Evolutionary conservation across 2,888 invertebrate genomes (phyloP).

Genomic region (Nemapogon koenigi): DNA sequence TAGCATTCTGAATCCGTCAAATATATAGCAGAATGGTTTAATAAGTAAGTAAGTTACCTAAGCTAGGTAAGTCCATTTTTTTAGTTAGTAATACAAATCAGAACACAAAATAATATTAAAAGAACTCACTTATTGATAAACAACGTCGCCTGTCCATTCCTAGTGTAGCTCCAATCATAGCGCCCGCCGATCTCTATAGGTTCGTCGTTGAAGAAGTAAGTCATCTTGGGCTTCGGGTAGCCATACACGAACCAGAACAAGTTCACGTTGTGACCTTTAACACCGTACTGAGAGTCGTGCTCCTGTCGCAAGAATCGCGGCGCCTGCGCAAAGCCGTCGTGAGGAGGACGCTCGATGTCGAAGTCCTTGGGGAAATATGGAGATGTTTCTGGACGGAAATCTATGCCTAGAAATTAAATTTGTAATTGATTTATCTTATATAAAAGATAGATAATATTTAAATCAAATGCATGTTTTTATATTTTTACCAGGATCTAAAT

Average conservation of each 20-base stretch:
- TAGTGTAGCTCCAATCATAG: slow-evolving; percentile 86
- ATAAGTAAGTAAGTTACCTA: not conserved
- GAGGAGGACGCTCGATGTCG: slow-evolving; percentile 86
- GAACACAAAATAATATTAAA: not conserved
- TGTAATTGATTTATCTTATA: too few species aligned
- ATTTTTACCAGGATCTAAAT: slow-evolving; percentile 65
- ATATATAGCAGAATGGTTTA: too few species aligned
- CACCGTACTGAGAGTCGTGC: slow-evolving; percentile 87
- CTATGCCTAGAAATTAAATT: slow-evolving; percentile 58
- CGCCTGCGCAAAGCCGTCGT: slow-evolving; percentile 83
- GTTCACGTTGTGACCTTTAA: slow-evolving; percentile 88
- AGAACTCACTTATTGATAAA: slow-evolving; percentile 80
- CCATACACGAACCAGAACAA: slow-evolving; percentile 95
- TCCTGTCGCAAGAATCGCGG: slow-evolving; percentile 89
- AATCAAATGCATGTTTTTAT: not conserved
- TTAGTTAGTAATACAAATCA: not conserved
- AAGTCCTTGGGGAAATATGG: slow-evolving; percentile 92
- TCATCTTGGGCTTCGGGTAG: slow-evolving; percentile 94
- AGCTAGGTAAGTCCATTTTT: not conserved
- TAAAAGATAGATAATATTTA: not conserved
- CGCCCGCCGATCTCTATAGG: slow-evolving; percentile 82
- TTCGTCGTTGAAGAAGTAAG: slow-evolving; percentile 86
- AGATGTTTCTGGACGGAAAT: slow-evolving; percentile 84
- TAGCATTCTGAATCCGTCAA: slow-evolving; percentile 75
- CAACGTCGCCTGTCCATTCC: slow-evolving; percentile 89